Percentiles rank a stretch among this genome's conserved stretches.
Evolutionary conservation across 1,140 invertebrate species (phyloP).

Genomic region (Penaeus indicus): DNA sequence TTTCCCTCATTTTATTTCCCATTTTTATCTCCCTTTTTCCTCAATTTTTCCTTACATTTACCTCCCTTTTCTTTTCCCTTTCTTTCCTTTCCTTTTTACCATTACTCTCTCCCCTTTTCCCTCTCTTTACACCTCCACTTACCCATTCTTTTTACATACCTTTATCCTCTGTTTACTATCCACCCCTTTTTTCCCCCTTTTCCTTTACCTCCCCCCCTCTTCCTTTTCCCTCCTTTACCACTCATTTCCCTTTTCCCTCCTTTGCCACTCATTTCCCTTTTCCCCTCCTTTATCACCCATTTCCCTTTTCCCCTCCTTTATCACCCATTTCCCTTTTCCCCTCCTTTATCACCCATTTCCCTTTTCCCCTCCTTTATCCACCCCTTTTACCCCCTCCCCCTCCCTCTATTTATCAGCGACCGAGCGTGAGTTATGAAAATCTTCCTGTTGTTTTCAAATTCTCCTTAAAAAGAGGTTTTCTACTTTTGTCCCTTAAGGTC

Average conservation of each 20-base stretch:
- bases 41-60: background rate
- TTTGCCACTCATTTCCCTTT: background rate
- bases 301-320: background rate
- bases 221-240: no score
- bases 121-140: no score
- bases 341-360: background rate
- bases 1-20: background rate
- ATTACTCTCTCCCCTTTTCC: background rate
- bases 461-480: no score
- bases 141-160: no score
- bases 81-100: background rate
- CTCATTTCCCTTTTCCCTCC: no score
- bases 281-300: background rate
- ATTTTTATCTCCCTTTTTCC: constrained; percentile 23
- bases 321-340: background rate
- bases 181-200: no score
- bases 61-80: background rate
- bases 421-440: no score
- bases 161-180: no score
- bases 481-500: no score
- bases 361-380: no score
- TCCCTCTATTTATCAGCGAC: background rate
- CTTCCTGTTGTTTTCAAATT: no score
- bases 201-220: no score
- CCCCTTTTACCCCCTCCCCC: background rate